Percentiles rank a stretch among this genome's conserved stretches.
Conservation (phyloP, 2,888 invertebrate species). For the Julus scandinavius region DNA sequence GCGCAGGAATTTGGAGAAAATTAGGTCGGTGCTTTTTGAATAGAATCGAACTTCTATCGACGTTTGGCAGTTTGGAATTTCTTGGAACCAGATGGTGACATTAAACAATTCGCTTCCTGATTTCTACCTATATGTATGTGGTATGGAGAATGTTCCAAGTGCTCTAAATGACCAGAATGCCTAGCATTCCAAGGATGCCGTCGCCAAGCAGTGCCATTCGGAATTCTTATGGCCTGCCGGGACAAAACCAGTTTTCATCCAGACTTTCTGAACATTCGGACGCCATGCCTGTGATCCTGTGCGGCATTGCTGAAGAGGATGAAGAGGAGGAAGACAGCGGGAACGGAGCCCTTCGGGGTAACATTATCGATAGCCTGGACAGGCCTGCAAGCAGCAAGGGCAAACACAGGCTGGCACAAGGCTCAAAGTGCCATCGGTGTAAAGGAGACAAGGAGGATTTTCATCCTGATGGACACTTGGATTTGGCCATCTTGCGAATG, state of each 20-base stretch:
- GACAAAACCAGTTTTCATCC: not conserved
- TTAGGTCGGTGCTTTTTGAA: not conserved
- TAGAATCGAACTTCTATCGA: not conserved
- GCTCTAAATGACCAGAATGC: not conserved
- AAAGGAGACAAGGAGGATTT: constrained; percentile 40
- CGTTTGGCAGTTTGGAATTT: not conserved
- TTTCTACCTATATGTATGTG: not conserved
- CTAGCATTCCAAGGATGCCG: not conserved
- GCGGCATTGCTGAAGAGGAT: constrained; percentile 52
- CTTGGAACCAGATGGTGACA: not conserved
- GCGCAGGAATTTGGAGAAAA: constrained; percentile 17
- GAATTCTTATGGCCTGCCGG: not conserved
- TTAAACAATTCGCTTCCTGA: not conserved
- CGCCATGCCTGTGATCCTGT: constrained; percentile 39
- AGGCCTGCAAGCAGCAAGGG: not conserved
- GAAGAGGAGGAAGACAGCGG: constrained; percentile 47
- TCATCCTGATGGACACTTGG: constrained; percentile 55
- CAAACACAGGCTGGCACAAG: not conserved
- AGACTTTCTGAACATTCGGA: constrained; percentile 9
- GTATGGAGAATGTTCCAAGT: not conserved
- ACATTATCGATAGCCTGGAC: not conserved
- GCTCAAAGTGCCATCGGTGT: not conserved
- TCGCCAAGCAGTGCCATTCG: not conserved
- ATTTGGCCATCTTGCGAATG: constrained; percentile 56
- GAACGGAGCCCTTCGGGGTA: not conserved